phyloP scores from a whole-genome alignment of 2,888 invertebrate genomes.

The Thalpophila matura region DNA sequence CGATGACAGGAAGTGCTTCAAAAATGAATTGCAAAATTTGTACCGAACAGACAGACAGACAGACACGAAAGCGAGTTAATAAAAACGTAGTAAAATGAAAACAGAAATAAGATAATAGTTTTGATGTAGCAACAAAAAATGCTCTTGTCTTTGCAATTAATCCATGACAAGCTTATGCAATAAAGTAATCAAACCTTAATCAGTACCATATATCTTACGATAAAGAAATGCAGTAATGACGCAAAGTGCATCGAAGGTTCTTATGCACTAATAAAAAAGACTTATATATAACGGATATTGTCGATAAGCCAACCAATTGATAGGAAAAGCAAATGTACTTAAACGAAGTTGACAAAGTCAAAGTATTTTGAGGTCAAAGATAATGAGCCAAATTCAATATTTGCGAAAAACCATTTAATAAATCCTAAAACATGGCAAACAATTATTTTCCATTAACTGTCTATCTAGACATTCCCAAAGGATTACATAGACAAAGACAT shows the following conservation, averaged over 20 bases:
- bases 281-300: neutral
- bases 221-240: constrained; percentile 14
- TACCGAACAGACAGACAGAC: no score
- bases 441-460: no score
- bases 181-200: constrained; percentile 22
- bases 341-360: no score
- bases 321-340: neutral
- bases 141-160: neutral
- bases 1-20: no score
- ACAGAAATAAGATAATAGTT: neutral
- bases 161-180: constrained; percentile 2
- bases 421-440: no score
- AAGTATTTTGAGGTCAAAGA: no score
- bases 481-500: neutral
- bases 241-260: constrained; percentile 17
- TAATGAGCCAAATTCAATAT: no score
- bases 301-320: neutral
- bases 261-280: neutral
- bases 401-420: no score
- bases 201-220: constrained; percentile 7
- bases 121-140: neutral
- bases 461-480: neutral
- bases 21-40: no score
- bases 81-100: no score
- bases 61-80: no score